phyloP scores from a whole-genome alignment of 92 coral and sea anemone species.

The Metridium senile region DNA sequence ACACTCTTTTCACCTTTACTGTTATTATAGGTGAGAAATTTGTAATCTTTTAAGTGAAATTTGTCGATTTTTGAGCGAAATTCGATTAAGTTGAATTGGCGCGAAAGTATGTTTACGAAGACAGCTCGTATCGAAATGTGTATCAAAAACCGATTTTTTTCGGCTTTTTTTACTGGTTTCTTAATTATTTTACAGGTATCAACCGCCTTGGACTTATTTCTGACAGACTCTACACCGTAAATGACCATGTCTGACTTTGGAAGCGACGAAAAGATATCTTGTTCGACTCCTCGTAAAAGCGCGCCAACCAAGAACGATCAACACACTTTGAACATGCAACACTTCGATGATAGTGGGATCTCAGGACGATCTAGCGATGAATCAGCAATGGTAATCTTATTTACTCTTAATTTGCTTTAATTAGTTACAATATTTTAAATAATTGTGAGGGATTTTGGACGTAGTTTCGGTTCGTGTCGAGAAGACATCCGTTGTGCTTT shows the following conservation, averaged over 20 bases:
- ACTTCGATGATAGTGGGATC: constrained; percentile 41
- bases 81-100: constrained; percentile 16
- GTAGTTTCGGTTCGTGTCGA: background rate
- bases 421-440: background rate
- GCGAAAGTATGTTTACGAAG: constrained; percentile 15
- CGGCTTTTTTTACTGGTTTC: background rate
- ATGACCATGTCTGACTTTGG: background rate
- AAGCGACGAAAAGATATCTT: constrained; percentile 9
- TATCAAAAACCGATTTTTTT: background rate
- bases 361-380: constrained; percentile 35
- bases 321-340: background rate
- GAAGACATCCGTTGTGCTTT: background rate
- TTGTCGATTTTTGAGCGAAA: background rate
- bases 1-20: background rate
- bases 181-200: background rate
- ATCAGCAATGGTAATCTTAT: constrained; percentile 17
- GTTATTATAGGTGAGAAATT: constrained; percentile 9
- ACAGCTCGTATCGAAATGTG: background rate
- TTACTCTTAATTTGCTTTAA: background rate
- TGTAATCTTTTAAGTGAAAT: background rate
- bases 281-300: constrained; percentile 39
- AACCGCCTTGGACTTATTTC: background rate
- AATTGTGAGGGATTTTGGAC: background rate
- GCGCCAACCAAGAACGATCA: constrained; percentile 11
- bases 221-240: background rate